Evolutionary conservation across 1,140 invertebrate species (phyloP).

Genomic region (Agraylea sexmaculata): DNA sequence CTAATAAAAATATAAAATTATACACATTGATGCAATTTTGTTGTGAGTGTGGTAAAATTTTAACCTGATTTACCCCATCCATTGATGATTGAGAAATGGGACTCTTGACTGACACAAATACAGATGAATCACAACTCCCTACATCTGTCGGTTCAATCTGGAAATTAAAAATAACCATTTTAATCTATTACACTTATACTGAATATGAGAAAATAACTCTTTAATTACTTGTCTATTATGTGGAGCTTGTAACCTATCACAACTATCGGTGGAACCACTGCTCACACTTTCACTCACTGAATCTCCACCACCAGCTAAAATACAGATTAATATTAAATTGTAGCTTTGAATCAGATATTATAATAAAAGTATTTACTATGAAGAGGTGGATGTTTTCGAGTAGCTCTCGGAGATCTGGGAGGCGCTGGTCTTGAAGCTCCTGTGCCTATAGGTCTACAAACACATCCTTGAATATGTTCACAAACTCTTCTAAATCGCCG

Average conservation of each 20-base stretch:
- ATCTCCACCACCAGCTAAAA: conserved; percentile 10
- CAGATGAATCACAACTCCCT: conserved; percentile 46
- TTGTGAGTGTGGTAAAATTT: neutral
- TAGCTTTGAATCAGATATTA: neutral
- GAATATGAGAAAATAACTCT: conserved; percentile 1
- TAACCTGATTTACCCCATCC: conserved; percentile 35
- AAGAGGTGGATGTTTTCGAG: conserved; percentile 24
- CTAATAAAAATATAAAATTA: conserved; percentile 6
- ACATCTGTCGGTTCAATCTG: conserved; percentile 42
- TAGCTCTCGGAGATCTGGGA: conserved; percentile 47
- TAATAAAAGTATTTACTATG: conserved; percentile 18
- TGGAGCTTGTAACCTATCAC: conserved; percentile 18
- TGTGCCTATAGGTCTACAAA: conserved; percentile 50
- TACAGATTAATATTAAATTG: neutral
- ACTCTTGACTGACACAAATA: conserved; percentile 41
- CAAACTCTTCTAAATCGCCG: conserved; percentile 89
- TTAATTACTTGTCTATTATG: conserved; percentile 11
- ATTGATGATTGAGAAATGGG: conserved; percentile 36
- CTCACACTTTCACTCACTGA: conserved; percentile 16
- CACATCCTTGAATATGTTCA: conserved; percentile 88
- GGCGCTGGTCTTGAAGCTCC: conserved; percentile 56
- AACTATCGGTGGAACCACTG: conserved; percentile 20
- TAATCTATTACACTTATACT: neutral
- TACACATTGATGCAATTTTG: neutral
- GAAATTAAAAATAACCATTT: conserved; percentile 13